A percentile compares a stretch with the other conserved stretches of the same genome.
phyloP scores from a whole-genome alignment of 2,797 vertebrate species.

The Channallabes apus region DNA sequence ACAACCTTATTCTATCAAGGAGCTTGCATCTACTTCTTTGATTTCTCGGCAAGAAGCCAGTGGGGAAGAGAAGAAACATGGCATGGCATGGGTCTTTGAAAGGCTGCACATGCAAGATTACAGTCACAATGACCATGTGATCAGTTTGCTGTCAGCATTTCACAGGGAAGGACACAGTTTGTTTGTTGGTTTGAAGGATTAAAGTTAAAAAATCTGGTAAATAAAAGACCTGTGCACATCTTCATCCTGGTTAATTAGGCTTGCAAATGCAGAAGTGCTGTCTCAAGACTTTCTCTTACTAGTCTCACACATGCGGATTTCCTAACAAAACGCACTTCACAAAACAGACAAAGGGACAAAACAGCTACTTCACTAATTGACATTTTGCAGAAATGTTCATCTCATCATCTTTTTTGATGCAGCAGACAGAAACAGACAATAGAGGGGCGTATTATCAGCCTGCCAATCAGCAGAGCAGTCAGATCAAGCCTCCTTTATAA shows the following conservation, averaged over 20 bases:
- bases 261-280: constrained; percentile 9
- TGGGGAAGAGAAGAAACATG: background rate
- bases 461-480: background rate
- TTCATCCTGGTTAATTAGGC: constrained; percentile 14
- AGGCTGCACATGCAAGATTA: background rate
- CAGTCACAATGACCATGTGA: background rate
- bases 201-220: background rate
- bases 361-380: background rate
- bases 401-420: background rate
- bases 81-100: background rate
- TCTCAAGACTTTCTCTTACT: constrained; percentile 1
- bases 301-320: constrained; percentile 8
- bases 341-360: background rate
- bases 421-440: constrained; percentile 17
- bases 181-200: background rate
- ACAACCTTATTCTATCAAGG: background rate
- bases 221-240: background rate
- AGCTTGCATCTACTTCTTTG: background rate
- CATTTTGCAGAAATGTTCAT: background rate
- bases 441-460: constrained; percentile 1
- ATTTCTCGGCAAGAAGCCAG: background rate
- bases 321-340: constrained; percentile 14
- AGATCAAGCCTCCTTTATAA: background rate
- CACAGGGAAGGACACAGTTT: background rate
- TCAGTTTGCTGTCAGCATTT: background rate